A percentile compares a stretch with the other conserved stretches of the same genome.
These are phyloP conservation scores for Acanthosepion esculentum DNA, from an alignment of 2,888 invertebrate genomes.

Conservation along the genomic window DNA sequence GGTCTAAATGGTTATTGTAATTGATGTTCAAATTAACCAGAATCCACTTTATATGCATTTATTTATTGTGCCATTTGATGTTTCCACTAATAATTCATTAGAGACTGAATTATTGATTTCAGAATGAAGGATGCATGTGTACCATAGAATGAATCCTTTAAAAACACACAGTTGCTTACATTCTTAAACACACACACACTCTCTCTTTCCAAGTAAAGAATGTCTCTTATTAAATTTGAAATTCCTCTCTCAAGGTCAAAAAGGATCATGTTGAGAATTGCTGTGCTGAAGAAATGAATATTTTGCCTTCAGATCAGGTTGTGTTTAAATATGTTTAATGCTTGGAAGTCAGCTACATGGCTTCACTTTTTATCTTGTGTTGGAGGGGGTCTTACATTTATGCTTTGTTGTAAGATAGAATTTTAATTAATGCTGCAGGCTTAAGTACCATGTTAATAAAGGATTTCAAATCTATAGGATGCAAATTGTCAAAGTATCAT, in stretches of 20 bases:
- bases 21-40: too few relatives aligned
- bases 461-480: neutral
- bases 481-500: slow-evolving; percentile 1
- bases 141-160: neutral
- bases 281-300: neutral
- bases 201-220: neutral
- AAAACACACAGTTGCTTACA: neutral
- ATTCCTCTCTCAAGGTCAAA: neutral
- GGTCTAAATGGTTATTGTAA: too few relatives aligned
- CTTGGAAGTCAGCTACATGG: neutral
- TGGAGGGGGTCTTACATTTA: neutral
- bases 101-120: neutral
- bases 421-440: neutral
- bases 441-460: neutral
- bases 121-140: neutral
- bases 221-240: neutral
- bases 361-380: neutral
- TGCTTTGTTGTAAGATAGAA: neutral
- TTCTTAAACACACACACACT: neutral
- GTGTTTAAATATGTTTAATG: neutral
- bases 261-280: neutral
- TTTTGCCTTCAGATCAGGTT: neutral
- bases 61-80: neutral
- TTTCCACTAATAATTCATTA: neutral
- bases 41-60: too few relatives aligned